Base-by-base conservation (phyloP, 2,888 invertebrate species). In the Cataglyphis rosenhaueri region DNA sequence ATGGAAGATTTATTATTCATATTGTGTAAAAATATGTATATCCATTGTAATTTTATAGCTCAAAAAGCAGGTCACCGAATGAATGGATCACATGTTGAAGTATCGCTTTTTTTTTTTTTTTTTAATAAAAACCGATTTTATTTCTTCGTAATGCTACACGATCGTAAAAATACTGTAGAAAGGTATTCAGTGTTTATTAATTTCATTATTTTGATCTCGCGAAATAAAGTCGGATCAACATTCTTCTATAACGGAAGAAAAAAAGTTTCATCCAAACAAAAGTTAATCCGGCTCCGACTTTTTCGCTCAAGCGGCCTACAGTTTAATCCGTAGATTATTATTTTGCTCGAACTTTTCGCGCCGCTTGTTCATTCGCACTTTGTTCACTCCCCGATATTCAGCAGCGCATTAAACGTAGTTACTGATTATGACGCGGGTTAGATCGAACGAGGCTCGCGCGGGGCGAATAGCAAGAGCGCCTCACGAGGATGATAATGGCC, bases 401-500 rank as follows among this genome's bases (percentile, higher is more conserved):
- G 57, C 65, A 52, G 70, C 59, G 71, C 65, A 81, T 86, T 89
- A 85, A 57, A 81, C 32, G 76, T 38, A 74, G 87, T 83, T 83
- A 82, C 74, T 87, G 85, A 87, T 87, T 89, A 87, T 85, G 83
- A 66, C 73, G 52, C 79, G 70, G 70, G 65, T 70, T 38, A 44
- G 71, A 73, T 76, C 71, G 82, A 76, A 62, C 84, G 82, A 59
- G 86, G 71, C 55, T 84, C 48, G 44, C 82, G 59, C 35, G 68
- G 35, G 52, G 74, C 61, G 88, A 86, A 86, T 82, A 76, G 73
- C 84, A 76, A 81, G 73, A 73, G 35, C 79, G 57, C 76, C 78
- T 66, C 75, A 82, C 65, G 75, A 62, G 83, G 83, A 89, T 89
- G 86, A 91, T 91, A 91, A 88, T 85, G 85, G 86, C 86, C 91